Evolutionary conservation across 1,140 invertebrate genomes (phyloP).

Genomic region (Stratiolaelaps scimitus): DNA sequence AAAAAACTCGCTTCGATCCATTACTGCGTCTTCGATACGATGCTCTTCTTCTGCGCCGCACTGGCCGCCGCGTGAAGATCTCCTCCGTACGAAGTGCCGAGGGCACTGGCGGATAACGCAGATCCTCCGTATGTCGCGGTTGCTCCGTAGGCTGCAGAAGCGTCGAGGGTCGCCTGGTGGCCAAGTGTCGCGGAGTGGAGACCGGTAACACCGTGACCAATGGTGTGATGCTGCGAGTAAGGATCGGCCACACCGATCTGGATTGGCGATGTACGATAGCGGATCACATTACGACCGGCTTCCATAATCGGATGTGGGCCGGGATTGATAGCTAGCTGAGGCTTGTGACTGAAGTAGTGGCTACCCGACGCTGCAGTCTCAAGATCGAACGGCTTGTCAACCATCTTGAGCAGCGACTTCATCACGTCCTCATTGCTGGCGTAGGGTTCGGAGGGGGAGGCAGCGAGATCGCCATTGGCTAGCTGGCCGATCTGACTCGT

Average conservation of each 20-base stretch:
- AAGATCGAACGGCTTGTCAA: constrained; percentile 18
- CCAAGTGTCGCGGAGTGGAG: background rate
- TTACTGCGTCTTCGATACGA: no score
- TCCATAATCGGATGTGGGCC: constrained; percentile 26
- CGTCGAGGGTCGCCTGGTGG: background rate
- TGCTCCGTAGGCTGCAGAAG: background rate
- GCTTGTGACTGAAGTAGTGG: constrained; percentile 10
- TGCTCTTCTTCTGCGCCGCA: background rate
- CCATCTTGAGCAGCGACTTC: constrained; percentile 25
- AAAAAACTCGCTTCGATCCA: no score
- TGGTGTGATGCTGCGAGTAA: background rate
- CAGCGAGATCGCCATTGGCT: constrained; percentile 16
- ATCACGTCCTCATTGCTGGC: constrained; percentile 22
- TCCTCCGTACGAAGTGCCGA: background rate
- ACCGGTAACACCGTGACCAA: background rate
- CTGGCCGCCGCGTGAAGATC: constrained; percentile 17
- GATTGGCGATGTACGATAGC: constrained; percentile 15
- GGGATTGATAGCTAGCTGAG: constrained; percentile 17
- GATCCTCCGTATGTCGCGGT: background rate
- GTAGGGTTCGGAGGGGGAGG: constrained; percentile 8
- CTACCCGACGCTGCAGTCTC: constrained; percentile 8
- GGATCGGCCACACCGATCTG: constrained; percentile 19
- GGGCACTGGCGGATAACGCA: background rate
- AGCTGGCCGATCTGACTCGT: constrained; percentile 24
- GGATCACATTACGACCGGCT: constrained; percentile 13